phyloP scores from a whole-genome alignment of 2,797 vertebrate genomes.

The Ctenochaetus hawaiiensis region DNA sequence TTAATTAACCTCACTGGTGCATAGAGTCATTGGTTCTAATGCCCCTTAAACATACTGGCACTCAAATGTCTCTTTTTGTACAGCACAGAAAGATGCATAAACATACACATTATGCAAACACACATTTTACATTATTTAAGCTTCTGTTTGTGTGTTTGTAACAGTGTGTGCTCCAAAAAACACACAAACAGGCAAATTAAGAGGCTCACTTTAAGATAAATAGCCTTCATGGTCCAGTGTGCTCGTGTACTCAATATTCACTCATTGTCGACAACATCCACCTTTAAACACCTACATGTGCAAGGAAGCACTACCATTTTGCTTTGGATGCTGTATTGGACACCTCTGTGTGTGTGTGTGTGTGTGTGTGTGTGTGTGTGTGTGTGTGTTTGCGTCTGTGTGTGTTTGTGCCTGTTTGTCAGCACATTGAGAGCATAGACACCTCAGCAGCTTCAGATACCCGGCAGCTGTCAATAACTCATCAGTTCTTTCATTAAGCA shows the following conservation, averaged over 20 bases:
- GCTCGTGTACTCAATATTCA: conserved; percentile 50
- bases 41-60: conserved; percentile 62
- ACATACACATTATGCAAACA: not conserved
- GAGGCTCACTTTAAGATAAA: conserved; percentile 23
- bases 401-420: conserved; percentile 49
- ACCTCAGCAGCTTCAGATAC: conserved; percentile 78
- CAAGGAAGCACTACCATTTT: conserved; percentile 30
- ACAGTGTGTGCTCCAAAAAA: not conserved
- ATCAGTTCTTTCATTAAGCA: conserved; percentile 81
- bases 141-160: not conserved
- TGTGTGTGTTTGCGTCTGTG: conserved; percentile 31
- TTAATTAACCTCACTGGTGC: conserved; percentile 69
- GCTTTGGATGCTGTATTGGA: conserved; percentile 47
- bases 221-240: conserved; percentile 28
- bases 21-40: conserved; percentile 66
- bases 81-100: conserved; percentile 20
- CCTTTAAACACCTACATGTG: not conserved
- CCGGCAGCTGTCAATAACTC: conserved; percentile 81
- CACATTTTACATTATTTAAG: not conserved
- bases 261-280: conserved; percentile 36
- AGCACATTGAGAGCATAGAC: conserved; percentile 68
- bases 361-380: conserved; percentile 28
- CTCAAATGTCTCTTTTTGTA: conserved; percentile 58
- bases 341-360: conserved; percentile 20
- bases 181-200: conserved; percentile 4